Evolutionary conservation across 2,113 vertebrate genomes (phyloP).

Genomic region (Porphyrio hochstetteri): DNA sequence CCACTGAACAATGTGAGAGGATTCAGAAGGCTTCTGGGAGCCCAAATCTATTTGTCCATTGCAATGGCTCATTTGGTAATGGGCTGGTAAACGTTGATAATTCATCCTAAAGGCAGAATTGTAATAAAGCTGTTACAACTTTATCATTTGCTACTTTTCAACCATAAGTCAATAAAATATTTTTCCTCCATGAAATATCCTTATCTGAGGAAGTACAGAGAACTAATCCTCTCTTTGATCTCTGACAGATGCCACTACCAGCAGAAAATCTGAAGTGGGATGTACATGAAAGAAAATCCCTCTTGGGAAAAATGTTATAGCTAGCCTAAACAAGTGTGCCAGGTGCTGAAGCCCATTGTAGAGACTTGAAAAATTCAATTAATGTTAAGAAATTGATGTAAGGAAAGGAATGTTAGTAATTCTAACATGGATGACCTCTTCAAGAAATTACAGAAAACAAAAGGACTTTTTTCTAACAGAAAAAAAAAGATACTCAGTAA

Average conservation of each 20-base stretch:
- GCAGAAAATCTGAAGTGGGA: conserved; percentile 13
- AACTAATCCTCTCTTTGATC: conserved; percentile 53
- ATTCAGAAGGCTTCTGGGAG: neutral
- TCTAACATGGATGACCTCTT: neutral
- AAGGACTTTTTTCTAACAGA: neutral
- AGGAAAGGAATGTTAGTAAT: neutral
- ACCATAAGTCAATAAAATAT: conserved; percentile 7
- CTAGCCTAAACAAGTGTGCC: neutral
- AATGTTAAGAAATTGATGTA: neutral
- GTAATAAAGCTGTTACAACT: neutral
- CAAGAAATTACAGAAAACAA: neutral
- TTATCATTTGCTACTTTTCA: neutral
- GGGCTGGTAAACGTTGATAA: neutral
- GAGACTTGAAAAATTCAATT: neutral
- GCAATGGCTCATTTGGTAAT: neutral
- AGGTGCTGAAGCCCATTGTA: neutral
- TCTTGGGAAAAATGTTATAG: neutral
- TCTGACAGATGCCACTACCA: conserved; percentile 25
- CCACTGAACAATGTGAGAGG: neutral
- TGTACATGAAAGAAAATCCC: conserved; percentile 19
- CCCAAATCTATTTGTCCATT: neutral
- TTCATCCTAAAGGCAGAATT: neutral
- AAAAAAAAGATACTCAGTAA: neutral
- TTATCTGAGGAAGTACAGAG: conserved; percentile 28
- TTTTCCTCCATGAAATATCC: neutral